Percentiles rank a stretch among this genome's conserved stretches.
phyloP scores from a whole-genome alignment of 1,140 invertebrate genomes.

The Scaptomyza graminum region DNA sequence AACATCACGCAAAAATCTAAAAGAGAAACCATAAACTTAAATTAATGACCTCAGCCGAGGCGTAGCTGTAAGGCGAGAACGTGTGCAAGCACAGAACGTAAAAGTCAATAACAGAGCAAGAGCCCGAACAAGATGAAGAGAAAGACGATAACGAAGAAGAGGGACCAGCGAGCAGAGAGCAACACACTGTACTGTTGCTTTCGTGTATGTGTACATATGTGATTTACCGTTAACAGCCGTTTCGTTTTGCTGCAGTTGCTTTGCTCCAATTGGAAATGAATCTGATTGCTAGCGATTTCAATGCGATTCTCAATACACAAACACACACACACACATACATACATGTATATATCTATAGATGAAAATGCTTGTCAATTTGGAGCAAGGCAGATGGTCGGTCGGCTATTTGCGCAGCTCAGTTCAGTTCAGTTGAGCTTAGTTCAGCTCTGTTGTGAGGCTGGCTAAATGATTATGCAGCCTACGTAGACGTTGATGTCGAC shows the following conservation, averaged over 20 bases:
- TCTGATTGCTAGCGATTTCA: slow-evolving; percentile 75
- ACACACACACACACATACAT: slow-evolving; percentile 12
- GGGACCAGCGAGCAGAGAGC: slow-evolving; percentile 16
- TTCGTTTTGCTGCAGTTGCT: slow-evolving; percentile 45
- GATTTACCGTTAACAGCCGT: slow-evolving; percentile 74
- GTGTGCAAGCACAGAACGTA: slow-evolving; percentile 17
- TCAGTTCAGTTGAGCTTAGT: neutral
- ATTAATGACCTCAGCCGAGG: slow-evolving; percentile 75
- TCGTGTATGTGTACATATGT: slow-evolving; percentile 24
- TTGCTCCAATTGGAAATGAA: slow-evolving; percentile 64
- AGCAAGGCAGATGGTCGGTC: slow-evolving; percentile 30
- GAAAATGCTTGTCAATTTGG: slow-evolving; percentile 68
- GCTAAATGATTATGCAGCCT: slow-evolving; percentile 73
- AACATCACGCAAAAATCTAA: slow-evolving; percentile 74
- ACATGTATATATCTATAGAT: slow-evolving; percentile 9
- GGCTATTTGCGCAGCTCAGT: neutral
- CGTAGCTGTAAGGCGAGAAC: slow-evolving; percentile 20
- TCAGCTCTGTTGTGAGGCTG: slow-evolving; percentile 9
- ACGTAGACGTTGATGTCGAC: slow-evolving; percentile 41
- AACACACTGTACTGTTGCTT: slow-evolving; percentile 40
- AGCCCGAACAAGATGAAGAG: slow-evolving; percentile 7
- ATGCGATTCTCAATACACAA: slow-evolving; percentile 64
- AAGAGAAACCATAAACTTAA: slow-evolving; percentile 82
- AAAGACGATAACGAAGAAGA: slow-evolving; percentile 18
- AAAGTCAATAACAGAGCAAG: slow-evolving; percentile 31